Conservation (phyloP, 2,888 invertebrate genomes). For the Epinotia ramella region DNA sequence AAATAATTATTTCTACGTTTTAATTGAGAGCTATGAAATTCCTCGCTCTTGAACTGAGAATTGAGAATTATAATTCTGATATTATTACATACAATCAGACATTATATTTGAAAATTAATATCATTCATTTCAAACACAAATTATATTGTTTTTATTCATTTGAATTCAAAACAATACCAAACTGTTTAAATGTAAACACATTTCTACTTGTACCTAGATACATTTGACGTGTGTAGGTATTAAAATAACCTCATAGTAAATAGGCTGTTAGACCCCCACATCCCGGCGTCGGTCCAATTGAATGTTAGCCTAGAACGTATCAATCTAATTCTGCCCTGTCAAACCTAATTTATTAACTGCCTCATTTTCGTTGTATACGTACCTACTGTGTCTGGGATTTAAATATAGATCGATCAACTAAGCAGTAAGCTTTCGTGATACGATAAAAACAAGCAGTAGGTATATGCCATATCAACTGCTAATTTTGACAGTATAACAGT, state of each 20-base stretch:
- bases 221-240: background rate
- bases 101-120: background rate
- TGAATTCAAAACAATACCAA: background rate
- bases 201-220: background rate
- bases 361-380: constrained; percentile 10
- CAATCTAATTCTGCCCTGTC: constrained; percentile 78
- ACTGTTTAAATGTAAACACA: background rate
- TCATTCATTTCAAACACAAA: background rate
- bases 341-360: constrained; percentile 70
- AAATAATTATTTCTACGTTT: constrained; percentile 80
- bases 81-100: constrained; percentile 19
- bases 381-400: background rate
- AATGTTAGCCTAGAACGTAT: constrained; percentile 74
- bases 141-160: background rate
- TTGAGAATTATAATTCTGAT: constrained; percentile 39
- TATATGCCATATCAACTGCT: background rate
- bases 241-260: constrained; percentile 53
- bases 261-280: constrained; percentile 79
- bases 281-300: constrained; percentile 80
- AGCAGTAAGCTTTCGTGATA: background rate
- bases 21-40: constrained; percentile 82
- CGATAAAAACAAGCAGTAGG: background rate
- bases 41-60: constrained; percentile 65
- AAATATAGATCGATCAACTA: constrained; percentile 2
- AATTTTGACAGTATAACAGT: background rate